These are phyloP conservation scores for pig (Sus scrofa) DNA, from an alignment of 2,113 vertebrate genomes.

Conservation along the genomic window DNA sequence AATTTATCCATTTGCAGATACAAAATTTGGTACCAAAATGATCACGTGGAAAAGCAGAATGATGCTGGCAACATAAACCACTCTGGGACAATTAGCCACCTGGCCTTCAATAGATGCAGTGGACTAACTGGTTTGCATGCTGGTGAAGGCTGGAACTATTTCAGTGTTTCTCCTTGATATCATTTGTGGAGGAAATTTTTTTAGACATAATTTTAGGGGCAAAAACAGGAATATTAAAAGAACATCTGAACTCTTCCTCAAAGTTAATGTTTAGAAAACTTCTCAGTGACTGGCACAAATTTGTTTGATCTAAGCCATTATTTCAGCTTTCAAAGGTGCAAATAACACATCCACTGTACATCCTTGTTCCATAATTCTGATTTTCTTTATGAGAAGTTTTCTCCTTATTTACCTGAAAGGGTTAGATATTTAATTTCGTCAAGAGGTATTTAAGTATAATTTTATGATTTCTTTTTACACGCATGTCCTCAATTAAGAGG, in stretches of 20 bases:
- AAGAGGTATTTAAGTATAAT: neutral
- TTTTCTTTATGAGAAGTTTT: slow-evolving; percentile 30
- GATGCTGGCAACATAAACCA: neutral
- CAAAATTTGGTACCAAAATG: slow-evolving; percentile 42
- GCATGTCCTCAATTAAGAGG: neutral
- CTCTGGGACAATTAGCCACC: slow-evolving; percentile 3
- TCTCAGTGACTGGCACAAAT: neutral
- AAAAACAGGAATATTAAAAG: slow-evolving; percentile 28
- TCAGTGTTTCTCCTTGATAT: neutral
- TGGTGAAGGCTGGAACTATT: neutral
- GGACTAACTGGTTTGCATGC: neutral
- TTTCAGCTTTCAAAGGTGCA: neutral
- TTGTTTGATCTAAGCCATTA: neutral
- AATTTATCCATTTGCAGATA: slow-evolving; percentile 55
- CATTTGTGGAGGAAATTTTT: neutral
- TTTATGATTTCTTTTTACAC: neutral
- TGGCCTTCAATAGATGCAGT: neutral
- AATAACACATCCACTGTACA: neutral
- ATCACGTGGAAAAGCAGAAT: neutral
- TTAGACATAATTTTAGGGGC: neutral
- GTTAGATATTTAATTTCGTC: neutral
- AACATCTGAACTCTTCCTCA: neutral
- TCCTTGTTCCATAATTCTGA: neutral
- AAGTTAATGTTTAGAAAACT: neutral
- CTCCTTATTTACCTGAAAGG: neutral